phyloP scores from a whole-genome alignment of 2,113 vertebrate species.

The Centropus bengalensis region DNA sequence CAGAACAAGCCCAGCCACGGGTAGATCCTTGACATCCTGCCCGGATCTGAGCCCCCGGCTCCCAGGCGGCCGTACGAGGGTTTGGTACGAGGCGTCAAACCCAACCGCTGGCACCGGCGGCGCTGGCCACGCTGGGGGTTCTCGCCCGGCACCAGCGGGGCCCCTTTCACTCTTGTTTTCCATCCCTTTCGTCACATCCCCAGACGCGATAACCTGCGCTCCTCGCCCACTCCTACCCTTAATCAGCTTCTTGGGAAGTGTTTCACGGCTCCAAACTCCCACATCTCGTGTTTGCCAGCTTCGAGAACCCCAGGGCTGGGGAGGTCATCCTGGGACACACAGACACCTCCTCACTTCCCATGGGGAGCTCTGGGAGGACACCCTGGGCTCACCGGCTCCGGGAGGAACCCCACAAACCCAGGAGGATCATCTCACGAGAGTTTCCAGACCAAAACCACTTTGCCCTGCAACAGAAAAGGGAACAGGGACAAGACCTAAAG shows the following conservation, averaged over 20 bases:
- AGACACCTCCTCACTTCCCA: not conserved
- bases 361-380: not conserved
- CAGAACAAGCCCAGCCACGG: not conserved
- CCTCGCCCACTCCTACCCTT: slow-evolving; percentile 23
- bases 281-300: not conserved
- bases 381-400: not conserved
- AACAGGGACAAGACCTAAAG: not conserved
- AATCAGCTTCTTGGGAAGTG: slow-evolving; percentile 17
- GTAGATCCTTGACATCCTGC: not conserved
- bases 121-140: not conserved
- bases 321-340: not conserved
- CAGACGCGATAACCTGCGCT: not conserved
- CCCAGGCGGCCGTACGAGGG: not conserved
- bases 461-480: not conserved
- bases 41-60: not conserved
- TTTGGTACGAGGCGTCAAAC: not conserved
- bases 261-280: not conserved
- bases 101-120: not conserved
- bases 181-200: not conserved
- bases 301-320: not conserved
- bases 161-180: slow-evolving; percentile 46
- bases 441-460: not conserved
- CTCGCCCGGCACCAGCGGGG: not conserved
- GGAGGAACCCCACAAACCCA: not conserved
- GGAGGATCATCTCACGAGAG: not conserved